phyloP scores from a whole-genome alignment of 2,888 invertebrate genomes.

The Noctuana brunneofusca region DNA sequence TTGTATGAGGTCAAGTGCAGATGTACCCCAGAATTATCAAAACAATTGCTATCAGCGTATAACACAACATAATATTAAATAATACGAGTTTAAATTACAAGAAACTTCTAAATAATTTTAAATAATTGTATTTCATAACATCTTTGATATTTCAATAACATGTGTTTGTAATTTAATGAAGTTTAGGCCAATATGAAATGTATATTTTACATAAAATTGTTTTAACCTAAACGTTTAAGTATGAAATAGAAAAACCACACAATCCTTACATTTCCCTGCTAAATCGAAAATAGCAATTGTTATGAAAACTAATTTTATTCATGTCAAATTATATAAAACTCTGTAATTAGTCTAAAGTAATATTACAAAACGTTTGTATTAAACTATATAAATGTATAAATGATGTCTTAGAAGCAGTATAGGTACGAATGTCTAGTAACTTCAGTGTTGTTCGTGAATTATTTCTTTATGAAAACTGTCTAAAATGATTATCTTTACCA shows the following conservation, averaged over 20 bases:
- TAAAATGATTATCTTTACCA: no score
- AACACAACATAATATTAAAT: not conserved
- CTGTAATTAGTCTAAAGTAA: not conserved
- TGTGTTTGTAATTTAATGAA: not conserved
- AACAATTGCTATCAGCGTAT: constrained; percentile 17
- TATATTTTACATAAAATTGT: not conserved
- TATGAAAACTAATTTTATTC: not conserved
- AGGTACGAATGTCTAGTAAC: no score
- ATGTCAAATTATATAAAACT: constrained; percentile 6
- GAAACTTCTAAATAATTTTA: not conserved
- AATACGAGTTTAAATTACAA: not conserved
- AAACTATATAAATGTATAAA: not conserved
- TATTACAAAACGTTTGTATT: not conserved
- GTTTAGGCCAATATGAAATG: not conserved
- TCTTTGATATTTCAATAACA: not conserved
- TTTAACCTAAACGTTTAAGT: not conserved
- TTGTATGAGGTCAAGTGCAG: constrained; percentile 14
- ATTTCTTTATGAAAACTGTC: no score
- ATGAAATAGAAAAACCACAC: no score
- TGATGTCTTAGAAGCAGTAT: not conserved
- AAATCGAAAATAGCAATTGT: constrained; percentile 14
- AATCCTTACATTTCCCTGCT: not conserved
- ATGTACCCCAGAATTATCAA: constrained; percentile 5
- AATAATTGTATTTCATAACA: not conserved
- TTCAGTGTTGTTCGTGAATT: no score